Evolutionary conservation across 2,888 invertebrate species (phyloP).

Genomic region (Acleris emargana): DNA sequence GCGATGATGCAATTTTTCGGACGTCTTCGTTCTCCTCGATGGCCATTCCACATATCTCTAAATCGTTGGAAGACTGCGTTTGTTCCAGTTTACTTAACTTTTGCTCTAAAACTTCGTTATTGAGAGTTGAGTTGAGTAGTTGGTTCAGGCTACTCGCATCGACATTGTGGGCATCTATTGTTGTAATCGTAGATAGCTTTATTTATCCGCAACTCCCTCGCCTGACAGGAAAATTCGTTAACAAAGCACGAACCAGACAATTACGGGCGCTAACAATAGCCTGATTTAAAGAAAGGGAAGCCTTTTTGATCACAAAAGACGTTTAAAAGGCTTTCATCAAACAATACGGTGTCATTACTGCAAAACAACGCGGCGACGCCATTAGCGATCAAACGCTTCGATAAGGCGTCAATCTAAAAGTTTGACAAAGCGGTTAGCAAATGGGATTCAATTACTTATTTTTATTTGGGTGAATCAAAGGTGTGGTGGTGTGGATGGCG

Average conservation of each 20-base stretch:
- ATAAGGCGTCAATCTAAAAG: slow-evolving; percentile 37
- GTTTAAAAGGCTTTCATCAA: slow-evolving; percentile 33
- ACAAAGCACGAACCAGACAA: slow-evolving; percentile 18
- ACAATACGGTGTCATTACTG: slow-evolving; percentile 28
- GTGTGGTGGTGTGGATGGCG: slow-evolving; percentile 61
- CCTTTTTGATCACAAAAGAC: slow-evolving; percentile 20
- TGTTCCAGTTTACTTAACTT: too few relatives aligned
- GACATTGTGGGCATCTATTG: too few relatives aligned
- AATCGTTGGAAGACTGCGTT: too few relatives aligned
- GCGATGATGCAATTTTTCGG: too few relatives aligned
- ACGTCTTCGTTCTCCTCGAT: too few relatives aligned
- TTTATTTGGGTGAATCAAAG: slow-evolving; percentile 66
- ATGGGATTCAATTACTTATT: slow-evolving; percentile 60
- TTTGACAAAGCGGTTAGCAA: slow-evolving; percentile 42
- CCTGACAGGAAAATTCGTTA: background rate
- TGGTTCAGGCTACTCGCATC: too few relatives aligned
- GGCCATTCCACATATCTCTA: too few relatives aligned
- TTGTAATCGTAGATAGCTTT: too few relatives aligned
- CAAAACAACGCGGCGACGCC: slow-evolving; percentile 30
- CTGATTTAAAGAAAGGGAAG: slow-evolving; percentile 25
- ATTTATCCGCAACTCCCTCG: too few relatives aligned
- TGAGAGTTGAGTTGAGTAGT: too few relatives aligned
- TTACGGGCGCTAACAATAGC: slow-evolving; percentile 28
- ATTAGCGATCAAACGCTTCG: slow-evolving; percentile 37
- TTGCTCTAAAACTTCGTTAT: too few relatives aligned